Percentiles rank a stretch among this genome's conserved stretches.
These are phyloP conservation scores for Manis javanica DNA, from an alignment of 2,797 vertebrate species.

Conservation along the genomic window DNA sequence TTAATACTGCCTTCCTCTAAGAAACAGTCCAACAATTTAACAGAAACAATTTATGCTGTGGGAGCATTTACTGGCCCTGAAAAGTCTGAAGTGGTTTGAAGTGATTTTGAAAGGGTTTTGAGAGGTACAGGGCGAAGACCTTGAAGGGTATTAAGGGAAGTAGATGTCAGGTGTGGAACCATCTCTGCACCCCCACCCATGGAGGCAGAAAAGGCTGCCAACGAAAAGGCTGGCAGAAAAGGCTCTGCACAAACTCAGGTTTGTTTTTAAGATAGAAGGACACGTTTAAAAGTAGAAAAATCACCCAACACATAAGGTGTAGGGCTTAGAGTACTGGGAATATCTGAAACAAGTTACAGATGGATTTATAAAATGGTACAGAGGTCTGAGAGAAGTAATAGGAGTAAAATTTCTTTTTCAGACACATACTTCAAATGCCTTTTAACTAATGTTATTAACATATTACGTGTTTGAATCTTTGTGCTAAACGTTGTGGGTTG, in stretches of 20 bases:
- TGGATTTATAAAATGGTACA: not conserved
- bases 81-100: not conserved
- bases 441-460: not conserved
- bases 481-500: not conserved
- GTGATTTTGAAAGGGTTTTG: conserved; percentile 10
- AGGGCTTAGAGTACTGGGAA: not conserved
- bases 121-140: not conserved
- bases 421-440: not conserved
- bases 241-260: not conserved
- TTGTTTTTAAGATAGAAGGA: not conserved
- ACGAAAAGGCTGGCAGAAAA: not conserved
- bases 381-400: not conserved
- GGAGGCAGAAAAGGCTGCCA: not conserved
- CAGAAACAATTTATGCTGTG: not conserved
- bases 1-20: conserved; percentile 15
- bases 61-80: not conserved
- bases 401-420: not conserved
- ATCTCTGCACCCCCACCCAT: not conserved
- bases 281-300: not conserved
- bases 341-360: conserved; percentile 3
- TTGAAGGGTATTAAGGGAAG: not conserved
- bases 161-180: not conserved
- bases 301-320: not conserved
- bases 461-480: not conserved
- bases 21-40: not conserved